Base-by-base conservation (phyloP, 30 jellyfish, hydroid and myxozoan species). In the Cassiopea andromeda region DNA sequence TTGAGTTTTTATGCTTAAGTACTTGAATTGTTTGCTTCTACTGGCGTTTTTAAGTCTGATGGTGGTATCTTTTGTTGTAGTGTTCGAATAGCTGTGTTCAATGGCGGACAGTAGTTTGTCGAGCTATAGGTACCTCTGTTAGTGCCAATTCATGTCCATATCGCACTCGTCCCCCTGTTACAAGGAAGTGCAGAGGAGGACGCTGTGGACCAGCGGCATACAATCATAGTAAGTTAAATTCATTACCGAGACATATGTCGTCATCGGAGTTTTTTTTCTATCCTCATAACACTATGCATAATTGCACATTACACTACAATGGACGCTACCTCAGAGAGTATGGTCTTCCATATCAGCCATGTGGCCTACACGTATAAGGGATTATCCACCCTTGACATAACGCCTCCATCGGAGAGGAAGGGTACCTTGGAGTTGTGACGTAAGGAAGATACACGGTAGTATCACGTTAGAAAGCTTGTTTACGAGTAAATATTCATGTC, bases 61-160 rank as follows among this genome's bases (percentile, higher is more conserved):
- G 9, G 9, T 50, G 9, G 5, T 50, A 5, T 15, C 58, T 85
- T 60, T 73, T 57, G 58, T 57, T 54, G 46, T 82, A 90, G 97
- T 90, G 97, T 75, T 90, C 97, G 48, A 90, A 90, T 18, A 90
- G 90, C 45, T 90, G 97, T 68, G 90, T 90, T 0, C 97, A 90
- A 54, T 90, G 97, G 97, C 90, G 97, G 44, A 75, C 97, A 1
- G 97, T 83, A 1, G 97, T 90, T 44, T 90, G 97, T 66, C 61
- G 84, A 67, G 81, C 91, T 44, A 73, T 76, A 60, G 97, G 88
- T 47, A 12, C 90, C 5, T 46, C 85, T 38, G 70, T 72, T 7
- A 83, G 83, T 54, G 68, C 97, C 27, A 48, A 46, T 58, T 54
- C 90, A 2, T 90, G 97, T 83, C 82, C 97, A 17, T 45, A 60